Evolutionary conservation across 2,888 invertebrate species (phyloP).

Genomic region (Drosophila pegasa): DNA sequence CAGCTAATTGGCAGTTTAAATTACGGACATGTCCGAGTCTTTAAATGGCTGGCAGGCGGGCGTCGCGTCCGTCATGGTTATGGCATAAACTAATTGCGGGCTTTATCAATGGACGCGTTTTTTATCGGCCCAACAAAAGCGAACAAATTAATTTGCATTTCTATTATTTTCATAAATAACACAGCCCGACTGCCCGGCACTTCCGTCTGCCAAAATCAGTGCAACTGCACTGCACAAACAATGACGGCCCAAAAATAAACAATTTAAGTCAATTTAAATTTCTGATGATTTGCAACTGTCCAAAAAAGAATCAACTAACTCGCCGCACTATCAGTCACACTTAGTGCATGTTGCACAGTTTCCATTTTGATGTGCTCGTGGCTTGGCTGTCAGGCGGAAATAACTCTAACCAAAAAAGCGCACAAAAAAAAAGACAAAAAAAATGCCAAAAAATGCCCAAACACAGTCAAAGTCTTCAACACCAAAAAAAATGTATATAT

Average conservation of each 20-base stretch:
- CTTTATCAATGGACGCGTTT: conserved; percentile 65
- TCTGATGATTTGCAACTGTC: conserved; percentile 80
- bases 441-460: conserved; percentile 13
- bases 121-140: conserved; percentile 48
- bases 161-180: conserved; percentile 80
- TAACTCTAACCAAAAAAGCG: conserved; percentile 37
- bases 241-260: conserved; percentile 67
- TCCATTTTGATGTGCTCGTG: conserved; percentile 77
- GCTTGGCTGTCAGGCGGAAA: conserved; percentile 58
- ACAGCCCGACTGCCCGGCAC: conserved; percentile 44
- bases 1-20: conserved; percentile 74
- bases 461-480: conserved; percentile 36
- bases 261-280: conserved; percentile 79
- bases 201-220: conserved; percentile 62
- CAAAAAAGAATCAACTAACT: conserved; percentile 76
- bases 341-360: conserved; percentile 77
- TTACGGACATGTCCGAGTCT: conserved; percentile 37
- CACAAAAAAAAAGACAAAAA: conserved; percentile 26
- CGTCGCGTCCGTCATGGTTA: conserved; percentile 15
- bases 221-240: conserved; percentile 50
- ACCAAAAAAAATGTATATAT: conserved; percentile 33
- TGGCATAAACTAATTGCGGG: conserved; percentile 64
- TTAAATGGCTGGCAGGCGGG: conserved; percentile 31
- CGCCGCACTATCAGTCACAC: conserved; percentile 78
- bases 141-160: conserved; percentile 74